Conservation (phyloP, 2,113 vertebrate species). For the Neomonachus schauinslandi region DNA sequence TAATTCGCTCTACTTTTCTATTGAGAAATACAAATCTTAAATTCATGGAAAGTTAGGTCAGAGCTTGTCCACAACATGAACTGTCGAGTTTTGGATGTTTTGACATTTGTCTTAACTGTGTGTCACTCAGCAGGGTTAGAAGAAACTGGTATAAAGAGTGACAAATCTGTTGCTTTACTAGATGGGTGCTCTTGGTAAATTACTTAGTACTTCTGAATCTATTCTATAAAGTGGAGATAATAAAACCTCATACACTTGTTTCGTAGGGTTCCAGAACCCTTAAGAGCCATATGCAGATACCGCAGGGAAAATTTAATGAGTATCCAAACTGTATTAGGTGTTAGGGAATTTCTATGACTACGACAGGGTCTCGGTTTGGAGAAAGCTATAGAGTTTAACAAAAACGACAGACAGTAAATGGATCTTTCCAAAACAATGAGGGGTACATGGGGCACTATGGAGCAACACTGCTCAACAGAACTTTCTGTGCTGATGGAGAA, state of each 20-base stretch:
- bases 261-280: background rate
- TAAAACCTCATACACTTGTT: background rate
- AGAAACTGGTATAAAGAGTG: background rate
- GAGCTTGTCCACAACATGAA: background rate
- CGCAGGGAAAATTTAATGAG: background rate
- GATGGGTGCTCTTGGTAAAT: background rate
- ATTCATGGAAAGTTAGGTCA: background rate
- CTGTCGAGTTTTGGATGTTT: background rate
- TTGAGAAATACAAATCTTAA: background rate
- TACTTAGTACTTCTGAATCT: background rate
- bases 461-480: background rate
- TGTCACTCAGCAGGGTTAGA: background rate
- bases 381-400: background rate
- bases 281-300: background rate
- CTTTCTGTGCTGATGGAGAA: background rate
- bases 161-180: background rate
- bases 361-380: background rate
- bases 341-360: background rate
- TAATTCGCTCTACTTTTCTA: background rate
- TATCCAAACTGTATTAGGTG: background rate
- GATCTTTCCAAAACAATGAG: background rate
- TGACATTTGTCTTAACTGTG: background rate
- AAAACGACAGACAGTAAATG: background rate
- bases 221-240: background rate
- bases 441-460: rapidly evolving